A percentile compares a stretch with the other conserved stretches of the same genome.
phyloP scores from a whole-genome alignment of 2,888 invertebrate species.

The Nomada goodeniana region DNA sequence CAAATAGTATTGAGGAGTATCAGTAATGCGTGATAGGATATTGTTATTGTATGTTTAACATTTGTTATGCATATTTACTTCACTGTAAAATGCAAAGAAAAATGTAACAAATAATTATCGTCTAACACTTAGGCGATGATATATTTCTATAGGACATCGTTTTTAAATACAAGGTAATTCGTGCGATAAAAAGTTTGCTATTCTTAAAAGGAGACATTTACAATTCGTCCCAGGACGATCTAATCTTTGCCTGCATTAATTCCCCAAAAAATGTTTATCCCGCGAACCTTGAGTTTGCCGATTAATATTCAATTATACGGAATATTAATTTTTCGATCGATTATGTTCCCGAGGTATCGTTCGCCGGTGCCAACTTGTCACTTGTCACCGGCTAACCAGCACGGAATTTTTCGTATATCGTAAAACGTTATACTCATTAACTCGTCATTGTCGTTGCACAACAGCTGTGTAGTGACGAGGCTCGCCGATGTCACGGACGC shows the following conservation, averaged over 20 bases:
- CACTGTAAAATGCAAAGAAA: too few relatives aligned
- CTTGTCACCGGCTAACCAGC: conserved; percentile 6
- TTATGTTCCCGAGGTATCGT: background rate
- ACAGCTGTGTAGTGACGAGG: conserved; percentile 58
- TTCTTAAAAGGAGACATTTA: background rate
- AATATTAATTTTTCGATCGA: conserved; percentile 11
- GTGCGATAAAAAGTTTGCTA: background rate
- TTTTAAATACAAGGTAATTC: background rate
- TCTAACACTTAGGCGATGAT: too few relatives aligned
- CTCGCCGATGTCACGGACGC: conserved; percentile 42
- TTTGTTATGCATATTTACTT: too few relatives aligned
- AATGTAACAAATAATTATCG: too few relatives aligned
- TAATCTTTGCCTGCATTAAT: background rate
- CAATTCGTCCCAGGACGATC: background rate
- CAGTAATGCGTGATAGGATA: too few relatives aligned
- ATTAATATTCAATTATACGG: conserved; percentile 33
- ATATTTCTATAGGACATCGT: too few relatives aligned
- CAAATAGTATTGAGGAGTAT: too few relatives aligned
- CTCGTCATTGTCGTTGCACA: conserved; percentile 47
- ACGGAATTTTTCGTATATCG: conserved; percentile 37
- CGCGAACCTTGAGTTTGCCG: background rate
- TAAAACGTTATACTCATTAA: conserved; percentile 54
- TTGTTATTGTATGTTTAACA: too few relatives aligned
- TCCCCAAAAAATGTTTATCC: conserved; percentile 23
- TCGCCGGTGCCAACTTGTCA: background rate